Evolutionary conservation across 53 echinoderm and acorn worm genomes (phyloP).

Genomic region (Echinarachnius parma): DNA sequence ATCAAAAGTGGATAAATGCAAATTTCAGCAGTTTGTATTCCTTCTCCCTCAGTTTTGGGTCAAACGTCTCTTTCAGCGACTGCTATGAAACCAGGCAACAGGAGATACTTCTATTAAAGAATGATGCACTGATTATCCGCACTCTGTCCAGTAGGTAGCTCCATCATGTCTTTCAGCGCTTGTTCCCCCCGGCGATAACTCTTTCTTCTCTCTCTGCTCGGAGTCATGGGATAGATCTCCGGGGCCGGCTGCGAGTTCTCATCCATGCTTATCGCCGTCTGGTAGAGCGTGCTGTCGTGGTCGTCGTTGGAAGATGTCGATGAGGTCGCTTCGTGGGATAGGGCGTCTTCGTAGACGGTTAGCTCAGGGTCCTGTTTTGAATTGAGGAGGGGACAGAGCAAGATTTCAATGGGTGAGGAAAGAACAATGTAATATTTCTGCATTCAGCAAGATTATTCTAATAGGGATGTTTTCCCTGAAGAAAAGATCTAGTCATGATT

Average conservation of each 20-base stretch:
- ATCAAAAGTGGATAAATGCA: too few species aligned
- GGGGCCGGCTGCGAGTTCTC: background rate
- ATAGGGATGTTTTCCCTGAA: too few species aligned
- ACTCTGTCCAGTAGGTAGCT: slow-evolving; percentile 21
- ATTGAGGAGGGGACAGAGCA: too few species aligned
- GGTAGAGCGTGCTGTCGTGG: slow-evolving; percentile 31
- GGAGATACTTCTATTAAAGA: too few species aligned
- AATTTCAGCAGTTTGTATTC: too few species aligned
- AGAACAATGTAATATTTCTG: too few species aligned
- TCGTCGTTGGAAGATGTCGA: background rate
- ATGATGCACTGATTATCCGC: slow-evolving; percentile 22
- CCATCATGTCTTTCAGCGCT: slow-evolving; percentile 15
- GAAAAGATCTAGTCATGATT: too few species aligned
- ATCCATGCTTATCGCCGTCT: slow-evolving; percentile 14
- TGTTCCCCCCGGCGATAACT: slow-evolving; percentile 29
- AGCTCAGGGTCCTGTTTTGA: slow-evolving; percentile 16
- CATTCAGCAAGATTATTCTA: too few species aligned
- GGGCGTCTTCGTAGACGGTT: slow-evolving; percentile 25
- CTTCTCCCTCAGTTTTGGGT: too few species aligned
- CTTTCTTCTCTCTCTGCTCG: slow-evolving; percentile 19
- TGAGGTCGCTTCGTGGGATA: background rate
- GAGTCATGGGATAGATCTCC: slow-evolving; percentile 43
- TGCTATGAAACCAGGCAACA: too few species aligned
- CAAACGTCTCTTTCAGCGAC: too few species aligned
- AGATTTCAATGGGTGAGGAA: too few species aligned